Evolutionary conservation across 1,140 invertebrate species (phyloP).

Genomic region (Pseudomyrmex flavicornis): DNA sequence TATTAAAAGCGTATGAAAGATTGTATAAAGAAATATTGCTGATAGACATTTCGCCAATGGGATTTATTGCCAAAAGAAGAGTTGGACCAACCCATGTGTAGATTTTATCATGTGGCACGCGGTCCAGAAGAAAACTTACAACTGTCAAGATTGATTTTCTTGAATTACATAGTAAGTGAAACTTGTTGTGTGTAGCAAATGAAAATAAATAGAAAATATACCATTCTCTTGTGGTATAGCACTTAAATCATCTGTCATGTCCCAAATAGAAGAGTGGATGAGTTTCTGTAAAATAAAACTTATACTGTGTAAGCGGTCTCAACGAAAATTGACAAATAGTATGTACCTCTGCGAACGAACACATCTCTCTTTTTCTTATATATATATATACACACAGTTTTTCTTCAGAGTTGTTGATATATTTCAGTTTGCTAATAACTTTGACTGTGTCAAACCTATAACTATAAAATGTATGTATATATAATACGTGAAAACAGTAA

Average conservation of each 20-base stretch:
- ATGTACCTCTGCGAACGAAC: constrained; percentile 7
- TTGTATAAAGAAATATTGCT: constrained; percentile 38
- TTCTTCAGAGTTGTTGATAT: background rate
- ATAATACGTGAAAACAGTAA: background rate
- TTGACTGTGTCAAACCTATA: constrained; percentile 2
- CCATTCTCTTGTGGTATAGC: constrained; percentile 24
- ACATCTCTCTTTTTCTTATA: background rate
- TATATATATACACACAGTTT: background rate
- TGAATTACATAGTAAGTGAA: background rate
- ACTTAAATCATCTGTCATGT: constrained; percentile 22
- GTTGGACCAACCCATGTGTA: constrained; percentile 81
- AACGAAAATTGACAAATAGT: background rate
- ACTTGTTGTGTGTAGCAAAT: no score
- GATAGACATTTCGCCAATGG: constrained; percentile 61
- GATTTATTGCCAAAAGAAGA: constrained; percentile 78
- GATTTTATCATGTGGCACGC: constrained; percentile 72
- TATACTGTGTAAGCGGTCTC: background rate
- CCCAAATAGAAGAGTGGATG: constrained; percentile 12
- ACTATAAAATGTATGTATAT: background rate
- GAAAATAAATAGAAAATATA: constrained; percentile 17
- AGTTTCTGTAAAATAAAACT: background rate
- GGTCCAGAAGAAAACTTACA: constrained; percentile 75
- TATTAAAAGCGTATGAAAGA: background rate
- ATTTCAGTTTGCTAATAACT: constrained; percentile 4
- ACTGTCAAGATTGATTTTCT: constrained; percentile 57